Percentiles rank a stretch among this genome's conserved stretches.
phyloP scores from a whole-genome alignment of 64 coral and sea anemone genomes.

The Pocillopora damicornis region DNA sequence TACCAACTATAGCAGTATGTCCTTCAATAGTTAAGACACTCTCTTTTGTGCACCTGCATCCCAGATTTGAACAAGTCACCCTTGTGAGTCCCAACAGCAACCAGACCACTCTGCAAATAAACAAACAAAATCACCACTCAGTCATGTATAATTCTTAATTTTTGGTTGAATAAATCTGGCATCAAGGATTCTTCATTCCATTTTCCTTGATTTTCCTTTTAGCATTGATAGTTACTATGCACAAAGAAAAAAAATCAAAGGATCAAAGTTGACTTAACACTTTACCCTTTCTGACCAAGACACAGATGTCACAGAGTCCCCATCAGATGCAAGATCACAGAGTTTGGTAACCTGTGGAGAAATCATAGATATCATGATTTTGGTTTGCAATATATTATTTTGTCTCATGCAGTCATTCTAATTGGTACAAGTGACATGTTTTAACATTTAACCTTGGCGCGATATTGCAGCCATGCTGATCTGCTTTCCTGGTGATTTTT shows the following conservation, averaged over 20 bases:
- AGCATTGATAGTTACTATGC: no score
- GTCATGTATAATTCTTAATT: no score
- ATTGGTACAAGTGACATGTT: no score
- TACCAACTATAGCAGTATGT: constrained; percentile 96
- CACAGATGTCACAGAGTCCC: constrained; percentile 96
- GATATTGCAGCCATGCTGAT: no score
- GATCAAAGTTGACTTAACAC: neutral
- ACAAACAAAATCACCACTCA: neutral
- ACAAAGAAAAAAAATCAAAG: neutral
- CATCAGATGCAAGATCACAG: constrained; percentile 92
- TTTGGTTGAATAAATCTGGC: no score
- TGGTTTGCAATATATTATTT: neutral
- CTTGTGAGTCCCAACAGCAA: constrained; percentile 93
- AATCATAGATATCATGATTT: neutral
- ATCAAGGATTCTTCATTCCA: neutral
- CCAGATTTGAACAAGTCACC: constrained; percentile 97
- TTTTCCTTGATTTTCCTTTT: neutral
- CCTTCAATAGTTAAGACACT: constrained; percentile 78
- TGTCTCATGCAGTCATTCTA: no score
- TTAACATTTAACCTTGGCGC: no score
- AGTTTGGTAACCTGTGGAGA: constrained; percentile 82
- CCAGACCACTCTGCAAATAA: constrained; percentile 77
- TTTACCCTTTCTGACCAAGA: constrained; percentile 96
- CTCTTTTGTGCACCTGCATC: constrained; percentile 89
- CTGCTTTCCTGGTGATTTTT: no score